A percentile compares a stretch with the other conserved stretches of the same genome.
Evolutionary conservation across 2,888 invertebrate genomes (phyloP).

Genomic region (Saturnia pavonia): DNA sequence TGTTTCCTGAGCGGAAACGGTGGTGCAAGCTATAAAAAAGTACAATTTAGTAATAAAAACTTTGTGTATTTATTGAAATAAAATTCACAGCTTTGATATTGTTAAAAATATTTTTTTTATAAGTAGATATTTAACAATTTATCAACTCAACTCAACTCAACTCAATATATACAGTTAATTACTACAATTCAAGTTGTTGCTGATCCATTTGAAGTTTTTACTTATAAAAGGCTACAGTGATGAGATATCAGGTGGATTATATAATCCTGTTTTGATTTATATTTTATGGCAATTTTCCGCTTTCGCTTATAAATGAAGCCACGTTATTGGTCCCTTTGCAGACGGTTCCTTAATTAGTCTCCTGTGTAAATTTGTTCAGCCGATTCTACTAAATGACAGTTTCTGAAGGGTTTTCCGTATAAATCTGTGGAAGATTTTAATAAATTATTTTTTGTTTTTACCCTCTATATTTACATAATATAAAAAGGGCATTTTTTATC

Average conservation of each 20-base stretch:
- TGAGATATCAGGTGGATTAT: no score
- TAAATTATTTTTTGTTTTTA: constrained; percentile 10
- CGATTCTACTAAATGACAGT: constrained; percentile 34
- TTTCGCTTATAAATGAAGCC: background rate
- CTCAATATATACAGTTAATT: no score
- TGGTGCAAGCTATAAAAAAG: background rate
- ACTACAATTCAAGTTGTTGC: no score
- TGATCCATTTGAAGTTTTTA: no score
- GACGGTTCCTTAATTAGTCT: constrained; percentile 38
- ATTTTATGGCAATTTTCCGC: background rate
- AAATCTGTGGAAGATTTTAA: constrained; percentile 13
- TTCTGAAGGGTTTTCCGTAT: constrained; percentile 15
- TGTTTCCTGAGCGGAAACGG: background rate
- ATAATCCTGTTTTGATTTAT: background rate
- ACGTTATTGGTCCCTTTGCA: constrained; percentile 12
- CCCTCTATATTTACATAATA: background rate
- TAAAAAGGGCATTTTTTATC: background rate
- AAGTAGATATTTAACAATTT: no score
- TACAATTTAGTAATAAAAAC: background rate
- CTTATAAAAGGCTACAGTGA: no score
- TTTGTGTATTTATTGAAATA: background rate
- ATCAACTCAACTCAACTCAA: no score
- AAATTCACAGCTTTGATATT: no score
- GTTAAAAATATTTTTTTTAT: no score
- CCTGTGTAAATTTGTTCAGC: constrained; percentile 40